Evolutionary conservation across 2,113 vertebrate species (phyloP).

Genomic region (human (Homo sapiens)): DNA sequence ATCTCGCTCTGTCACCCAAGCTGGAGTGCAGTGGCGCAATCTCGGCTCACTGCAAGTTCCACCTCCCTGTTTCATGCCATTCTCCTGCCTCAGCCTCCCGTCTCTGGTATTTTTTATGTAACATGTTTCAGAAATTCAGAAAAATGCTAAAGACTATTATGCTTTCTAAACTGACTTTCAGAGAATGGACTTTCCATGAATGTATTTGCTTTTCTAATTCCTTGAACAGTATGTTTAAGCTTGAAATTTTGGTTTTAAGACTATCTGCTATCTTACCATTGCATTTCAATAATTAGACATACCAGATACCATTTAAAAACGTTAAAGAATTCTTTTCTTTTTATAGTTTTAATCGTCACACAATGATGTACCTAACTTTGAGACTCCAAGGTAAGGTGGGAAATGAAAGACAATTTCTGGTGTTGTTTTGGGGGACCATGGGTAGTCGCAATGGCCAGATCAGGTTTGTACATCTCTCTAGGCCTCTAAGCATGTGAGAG

Average conservation of each 20-base stretch:
- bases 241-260: neutral
- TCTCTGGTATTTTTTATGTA: neutral
- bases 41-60: too few species aligned
- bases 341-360: neutral
- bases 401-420: neutral
- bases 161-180: neutral
- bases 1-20: too few species aligned
- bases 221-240: neutral
- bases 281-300: neutral
- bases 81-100: too few species aligned
- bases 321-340: neutral
- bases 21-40: too few species aligned
- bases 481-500: neutral
- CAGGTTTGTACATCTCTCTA: neutral
- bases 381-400: neutral
- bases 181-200: neutral
- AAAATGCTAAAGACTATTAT: neutral
- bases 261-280: neutral
- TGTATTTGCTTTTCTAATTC: neutral
- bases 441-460: neutral
- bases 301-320: neutral
- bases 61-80: too few species aligned
- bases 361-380: neutral
- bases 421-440: neutral
- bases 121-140: neutral